Base-by-base conservation (phyloP, 2,113 vertebrate species). In the Guaruba guarouba region DNA sequence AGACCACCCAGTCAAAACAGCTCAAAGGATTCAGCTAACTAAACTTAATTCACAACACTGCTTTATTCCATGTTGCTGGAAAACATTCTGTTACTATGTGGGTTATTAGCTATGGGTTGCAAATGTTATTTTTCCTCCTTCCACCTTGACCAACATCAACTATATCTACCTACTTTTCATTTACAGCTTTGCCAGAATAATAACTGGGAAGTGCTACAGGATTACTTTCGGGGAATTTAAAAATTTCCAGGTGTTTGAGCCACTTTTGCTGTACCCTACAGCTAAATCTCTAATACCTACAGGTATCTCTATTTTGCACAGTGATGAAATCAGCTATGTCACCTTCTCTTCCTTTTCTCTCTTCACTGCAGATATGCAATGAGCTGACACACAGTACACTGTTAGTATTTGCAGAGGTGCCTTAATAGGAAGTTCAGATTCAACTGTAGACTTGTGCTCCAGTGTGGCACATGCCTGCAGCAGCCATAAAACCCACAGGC, bases 381-480 rank as follows among this genome's bases (percentile, higher is more conserved):
- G 61, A 95, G 66, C 74, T 96, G 83, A 92, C 87, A 93, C 23
- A 19, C 63, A 35, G 23, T 2, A 14, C 71, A 62, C 62, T 20
- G 37, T 66, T 76, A 85, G 73, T 64, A 88, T 92, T 90, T 95
- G 79, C 74, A 93, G 55, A 94, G 66, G 69, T 95, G 55, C 44
- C 27, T 94, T 82, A 69, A 51, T 2, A 17, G 67, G 71, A 91
- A 92, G 62, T 54, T 73, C 71, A 81, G n/a, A 35, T 91, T 92
- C 73, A n/a, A 89, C 49, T 76, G 82, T 11, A 76, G 87, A 33
- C 85, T 92, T 90, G 71, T 80, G 59, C 82, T 96, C 29, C 57
- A 54, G 48, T 41, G 80, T 68, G 57, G 61, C 64, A 82, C 29
- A 15, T 44, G 84, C 61, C 92, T 95, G 73, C 31, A 96, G 82